Evolutionary conservation across 1,140 invertebrate genomes (phyloP).

Genomic region (Propsilocerus akamusi): DNA sequence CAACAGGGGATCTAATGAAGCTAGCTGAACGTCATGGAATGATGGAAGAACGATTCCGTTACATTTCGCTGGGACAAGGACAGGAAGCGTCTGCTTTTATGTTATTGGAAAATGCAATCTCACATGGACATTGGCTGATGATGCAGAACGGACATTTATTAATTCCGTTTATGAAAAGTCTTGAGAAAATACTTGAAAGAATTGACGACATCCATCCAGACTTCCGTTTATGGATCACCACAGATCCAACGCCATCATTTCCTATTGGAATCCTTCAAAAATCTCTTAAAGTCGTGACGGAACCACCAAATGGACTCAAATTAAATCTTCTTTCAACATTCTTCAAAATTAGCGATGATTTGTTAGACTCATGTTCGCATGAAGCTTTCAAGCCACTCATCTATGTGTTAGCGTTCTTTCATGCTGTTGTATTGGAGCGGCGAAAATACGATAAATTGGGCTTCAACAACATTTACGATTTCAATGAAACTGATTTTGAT

Average conservation of each 20-base stretch:
- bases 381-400: slow-evolving; percentile 53
- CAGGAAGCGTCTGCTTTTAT: slow-evolving; percentile 63
- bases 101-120: slow-evolving; percentile 49
- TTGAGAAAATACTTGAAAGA: slow-evolving; percentile 68
- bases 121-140: slow-evolving; percentile 73
- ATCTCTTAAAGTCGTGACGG: slow-evolving; percentile 73
- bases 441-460: slow-evolving; percentile 84
- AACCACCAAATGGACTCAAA: slow-evolving; percentile 77
- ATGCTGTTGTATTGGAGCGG: slow-evolving; percentile 73
- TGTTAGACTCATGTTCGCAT: slow-evolving; percentile 52
- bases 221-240: slow-evolving; percentile 84
- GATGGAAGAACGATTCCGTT: slow-evolving; percentile 53
- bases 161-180: slow-evolving; percentile 51
- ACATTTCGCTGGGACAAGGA: slow-evolving; percentile 73
- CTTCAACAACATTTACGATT: slow-evolving; percentile 86
- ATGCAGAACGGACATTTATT: slow-evolving; percentile 80
- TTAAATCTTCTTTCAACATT: slow-evolving; percentile 77
- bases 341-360: slow-evolving; percentile 54
- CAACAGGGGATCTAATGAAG: slow-evolving; percentile 73
- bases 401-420: slow-evolving; percentile 77
- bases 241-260: slow-evolving; percentile 64
- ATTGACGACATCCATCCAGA: slow-evolving; percentile 65
- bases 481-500: slow-evolving; percentile 79
- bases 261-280: slow-evolving; percentile 76
- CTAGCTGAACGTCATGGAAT: slow-evolving; percentile 52